Evolutionary conservation across 2,797 vertebrate species (phyloP).

Genomic region (Liparis tanakae): DNA sequence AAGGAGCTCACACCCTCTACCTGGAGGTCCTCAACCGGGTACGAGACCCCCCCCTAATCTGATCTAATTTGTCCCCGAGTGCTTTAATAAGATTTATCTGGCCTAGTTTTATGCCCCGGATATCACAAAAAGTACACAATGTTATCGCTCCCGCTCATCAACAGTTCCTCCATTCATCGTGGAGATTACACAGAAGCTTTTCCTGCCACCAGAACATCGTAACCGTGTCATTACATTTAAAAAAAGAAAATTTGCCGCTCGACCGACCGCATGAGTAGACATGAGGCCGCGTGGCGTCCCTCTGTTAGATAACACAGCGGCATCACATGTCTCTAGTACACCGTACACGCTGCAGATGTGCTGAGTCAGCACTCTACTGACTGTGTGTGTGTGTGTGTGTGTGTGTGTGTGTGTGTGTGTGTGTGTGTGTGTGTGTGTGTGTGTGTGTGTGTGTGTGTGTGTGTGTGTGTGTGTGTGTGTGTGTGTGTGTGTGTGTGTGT

Average conservation of each 20-base stretch:
- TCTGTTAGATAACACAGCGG: neutral
- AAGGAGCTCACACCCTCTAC: constrained; percentile 89
- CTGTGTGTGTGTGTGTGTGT: too few relatives aligned
- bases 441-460: too few relatives aligned
- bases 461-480: too few relatives aligned
- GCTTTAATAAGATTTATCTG: neutral
- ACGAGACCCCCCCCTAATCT: too few relatives aligned
- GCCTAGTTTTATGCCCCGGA: neutral
- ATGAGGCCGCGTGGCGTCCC: neutral
- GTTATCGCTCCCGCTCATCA: constrained; percentile 6
- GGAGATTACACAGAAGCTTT: constrained; percentile 9
- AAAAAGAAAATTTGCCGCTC: constrained; percentile 16
- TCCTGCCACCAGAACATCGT: constrained; percentile 5
- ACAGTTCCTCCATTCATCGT: constrained; percentile 42
- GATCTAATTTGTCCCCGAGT: neutral
- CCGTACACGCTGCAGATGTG: too few relatives aligned
- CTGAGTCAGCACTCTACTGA: too few relatives aligned
- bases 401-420: constrained; percentile 17
- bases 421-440: too few relatives aligned
- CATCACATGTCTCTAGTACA: neutral
- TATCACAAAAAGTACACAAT: neutral
- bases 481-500: too few relatives aligned
- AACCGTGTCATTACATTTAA: constrained; percentile 45
- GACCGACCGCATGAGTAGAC: constrained; percentile 1
- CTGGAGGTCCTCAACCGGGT: constrained; percentile 93